phyloP scores from a whole-genome alignment of 2,113 vertebrate genomes.

The Leiothrix lutea region DNA sequence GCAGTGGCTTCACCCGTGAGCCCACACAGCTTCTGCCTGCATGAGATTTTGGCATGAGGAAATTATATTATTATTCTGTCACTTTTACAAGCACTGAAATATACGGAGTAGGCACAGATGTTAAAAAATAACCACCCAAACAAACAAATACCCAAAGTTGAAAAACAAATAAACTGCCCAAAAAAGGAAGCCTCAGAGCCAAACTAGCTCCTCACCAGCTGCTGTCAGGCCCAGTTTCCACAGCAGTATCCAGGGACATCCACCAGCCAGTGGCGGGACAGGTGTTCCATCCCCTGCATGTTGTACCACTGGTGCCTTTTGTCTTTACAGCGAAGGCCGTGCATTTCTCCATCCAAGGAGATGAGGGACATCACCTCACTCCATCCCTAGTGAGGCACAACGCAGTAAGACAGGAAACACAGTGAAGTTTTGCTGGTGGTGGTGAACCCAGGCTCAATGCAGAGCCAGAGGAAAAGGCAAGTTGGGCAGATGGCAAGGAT shows the following conservation, averaged over 20 bases:
- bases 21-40: not conserved
- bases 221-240: not conserved
- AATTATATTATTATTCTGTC: not conserved
- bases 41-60: not conserved
- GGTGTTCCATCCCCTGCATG: not conserved
- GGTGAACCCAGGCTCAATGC: not conserved
- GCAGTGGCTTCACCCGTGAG: not conserved
- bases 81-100: slow-evolving; percentile 7
- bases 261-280: not conserved
- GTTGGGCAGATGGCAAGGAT: not conserved
- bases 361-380: fast-evolving
- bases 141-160: not conserved
- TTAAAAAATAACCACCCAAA: not conserved
- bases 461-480: not conserved
- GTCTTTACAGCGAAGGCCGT: not conserved
- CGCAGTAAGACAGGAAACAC: not conserved
- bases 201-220: not conserved
- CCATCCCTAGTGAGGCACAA: not conserved
- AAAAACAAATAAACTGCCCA: not conserved
- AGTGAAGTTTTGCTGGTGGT: not conserved
- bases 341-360: not conserved
- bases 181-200: not conserved
- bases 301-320: fast-evolving
- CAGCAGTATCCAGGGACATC: not conserved
- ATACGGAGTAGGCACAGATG: slow-evolving; percentile 15